Evolutionary conservation across 2,113 vertebrate species (phyloP), one percentile per base, ranked within the genome.

Genomic region (Ploceus nigricollis): DNA sequence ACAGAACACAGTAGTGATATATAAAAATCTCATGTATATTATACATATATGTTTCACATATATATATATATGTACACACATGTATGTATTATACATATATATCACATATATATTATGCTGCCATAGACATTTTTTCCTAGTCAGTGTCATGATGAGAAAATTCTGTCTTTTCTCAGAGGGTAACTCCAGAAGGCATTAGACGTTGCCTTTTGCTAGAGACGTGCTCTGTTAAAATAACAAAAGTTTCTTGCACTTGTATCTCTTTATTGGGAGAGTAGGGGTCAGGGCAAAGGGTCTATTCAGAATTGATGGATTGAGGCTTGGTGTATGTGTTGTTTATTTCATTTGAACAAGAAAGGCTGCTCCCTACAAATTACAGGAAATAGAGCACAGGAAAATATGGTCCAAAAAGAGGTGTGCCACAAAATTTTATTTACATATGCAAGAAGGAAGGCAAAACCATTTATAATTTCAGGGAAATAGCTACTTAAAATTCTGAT

Each of bases 401-500:
- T 1, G 33, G 10, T 50, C 85, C 56, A 54, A 5, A 60, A 85
- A 58, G 23, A 73, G 44, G 27, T 20, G 28, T 63, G 79, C 30
- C 37, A 15, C 50, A 48, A 44, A 48, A 48, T 63, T 54, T 86
- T 82, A 61, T 93, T 92, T 86, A 78, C 9, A 2, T 73, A 95
- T 88, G 51, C 85, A 88, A 89, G 76, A 64, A 44, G 40, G 75
- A 94, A 96, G 51, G 48, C 77, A 92, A 95, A 96, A 15, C 57
- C n/a, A 40, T 81, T 93, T 91, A 54, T 87, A 73, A 70, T 88
- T 90, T 71, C 68, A 90, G 79, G 63, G 60, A 94, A 93, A 86
- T 16, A 82, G 56, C 47, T 82, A n/a, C 89, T 92, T 93, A 44
- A 23, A 82, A 87, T 94, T 94, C 82, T 77, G 47, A 51, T 53